phyloP scores from a whole-genome alignment of 2,888 invertebrate species.

The Latheticus oryzae region DNA sequence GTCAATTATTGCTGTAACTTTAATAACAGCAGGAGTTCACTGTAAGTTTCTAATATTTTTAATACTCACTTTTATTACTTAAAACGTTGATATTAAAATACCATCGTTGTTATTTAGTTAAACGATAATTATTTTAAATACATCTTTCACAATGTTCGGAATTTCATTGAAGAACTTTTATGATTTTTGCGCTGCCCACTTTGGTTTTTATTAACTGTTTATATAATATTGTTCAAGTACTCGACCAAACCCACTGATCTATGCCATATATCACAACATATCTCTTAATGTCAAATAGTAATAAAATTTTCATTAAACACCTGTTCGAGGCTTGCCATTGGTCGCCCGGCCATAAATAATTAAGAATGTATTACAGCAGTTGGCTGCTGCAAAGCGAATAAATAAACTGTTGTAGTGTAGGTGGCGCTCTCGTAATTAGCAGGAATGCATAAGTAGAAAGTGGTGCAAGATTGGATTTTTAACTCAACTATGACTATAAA shows the following conservation, averaged over 20 bases:
- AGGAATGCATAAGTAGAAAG: constrained; percentile 62
- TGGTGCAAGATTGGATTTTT: constrained; percentile 48
- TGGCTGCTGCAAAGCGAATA: constrained; percentile 49
- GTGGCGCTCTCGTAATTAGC: constrained; percentile 60
- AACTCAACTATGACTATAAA: constrained; percentile 13
- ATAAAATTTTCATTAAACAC: constrained; percentile 58
- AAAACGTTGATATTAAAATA: constrained; percentile 20
- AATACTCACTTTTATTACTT: too few species aligned
- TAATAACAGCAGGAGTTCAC: too few species aligned
- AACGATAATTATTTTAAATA: constrained; percentile 8
- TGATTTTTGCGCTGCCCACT: constrained; percentile 16
- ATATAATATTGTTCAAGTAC: constrained; percentile 41
- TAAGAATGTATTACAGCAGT: constrained; percentile 53
- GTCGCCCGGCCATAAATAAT: constrained; percentile 47
- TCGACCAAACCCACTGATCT: constrained; percentile 46
- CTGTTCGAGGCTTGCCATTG: constrained; percentile 56
- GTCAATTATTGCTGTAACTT: too few species aligned
- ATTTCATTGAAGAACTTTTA: constrained; percentile 3
- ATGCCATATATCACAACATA: constrained; percentile 47
- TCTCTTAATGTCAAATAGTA: constrained; percentile 50
- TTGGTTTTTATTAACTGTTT: constrained; percentile 13
- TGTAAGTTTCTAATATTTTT: too few species aligned
- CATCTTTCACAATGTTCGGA: constrained; percentile 11
- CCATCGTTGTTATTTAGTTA: constrained; percentile 13
- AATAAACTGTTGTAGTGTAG: constrained; percentile 56